Conservation (phyloP, 2,888 invertebrate species). For the Pachliopta kotzebuea region DNA sequence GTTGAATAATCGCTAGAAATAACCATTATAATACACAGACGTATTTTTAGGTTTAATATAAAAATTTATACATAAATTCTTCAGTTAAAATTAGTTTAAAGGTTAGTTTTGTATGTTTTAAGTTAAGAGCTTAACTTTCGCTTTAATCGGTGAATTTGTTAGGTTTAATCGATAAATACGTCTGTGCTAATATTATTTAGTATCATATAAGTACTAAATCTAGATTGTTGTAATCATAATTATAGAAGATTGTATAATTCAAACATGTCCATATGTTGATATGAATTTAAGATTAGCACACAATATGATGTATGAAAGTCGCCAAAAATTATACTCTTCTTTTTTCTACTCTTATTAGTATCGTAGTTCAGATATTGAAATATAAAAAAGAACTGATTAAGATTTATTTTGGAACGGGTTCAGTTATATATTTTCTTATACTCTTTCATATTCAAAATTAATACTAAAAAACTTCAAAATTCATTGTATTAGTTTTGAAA, state of each 20-base stretch:
- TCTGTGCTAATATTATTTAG: background rate
- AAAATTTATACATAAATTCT: background rate
- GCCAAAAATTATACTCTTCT: background rate
- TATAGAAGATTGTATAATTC: background rate
- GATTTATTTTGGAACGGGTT: too few species aligned
- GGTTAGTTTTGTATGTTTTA: too few species aligned
- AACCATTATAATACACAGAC: constrained; percentile 7
- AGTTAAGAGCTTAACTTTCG: too few species aligned
- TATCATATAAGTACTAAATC: background rate
- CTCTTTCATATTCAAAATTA: too few species aligned
- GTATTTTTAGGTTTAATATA: constrained; percentile 1
- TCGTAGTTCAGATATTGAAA: too few species aligned
- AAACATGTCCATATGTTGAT: background rate
- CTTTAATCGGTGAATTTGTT: background rate
- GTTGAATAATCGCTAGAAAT: constrained; percentile 16
- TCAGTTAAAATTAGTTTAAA: too few species aligned
- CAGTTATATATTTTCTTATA: too few species aligned
- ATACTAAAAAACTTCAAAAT: too few species aligned
- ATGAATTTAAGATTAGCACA: background rate
- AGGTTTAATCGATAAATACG: background rate
- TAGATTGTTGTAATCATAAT: constrained; percentile 1
- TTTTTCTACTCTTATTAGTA: too few species aligned
- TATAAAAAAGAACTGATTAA: too few species aligned
- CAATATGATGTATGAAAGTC: background rate
- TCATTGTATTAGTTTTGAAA: too few species aligned